Evolutionary conservation across 2,113 vertebrate genomes (phyloP).

Genomic region (Ophthalmolycus amberensis): DNA sequence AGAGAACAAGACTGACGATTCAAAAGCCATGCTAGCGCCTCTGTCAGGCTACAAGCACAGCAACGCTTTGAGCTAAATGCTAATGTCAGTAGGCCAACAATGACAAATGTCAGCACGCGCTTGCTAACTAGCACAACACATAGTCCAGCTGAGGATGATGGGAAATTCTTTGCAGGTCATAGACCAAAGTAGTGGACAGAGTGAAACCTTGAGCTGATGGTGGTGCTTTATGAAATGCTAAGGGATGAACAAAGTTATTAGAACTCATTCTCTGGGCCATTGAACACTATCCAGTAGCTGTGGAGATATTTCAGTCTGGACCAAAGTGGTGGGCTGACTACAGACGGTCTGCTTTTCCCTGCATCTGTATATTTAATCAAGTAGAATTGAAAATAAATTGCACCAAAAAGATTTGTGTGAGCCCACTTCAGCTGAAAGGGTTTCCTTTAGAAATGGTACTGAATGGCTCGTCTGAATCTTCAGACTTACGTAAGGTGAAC

Average conservation of each 20-base stretch:
- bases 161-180: too few species aligned
- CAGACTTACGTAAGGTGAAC: not conserved
- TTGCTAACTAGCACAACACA: too few species aligned
- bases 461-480: not conserved
- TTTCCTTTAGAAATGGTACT: slow-evolving; percentile 1
- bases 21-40: too few species aligned
- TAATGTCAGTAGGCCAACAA: too few species aligned
- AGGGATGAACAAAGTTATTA: not conserved
- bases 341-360: not conserved
- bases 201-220: not conserved
- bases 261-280: not conserved
- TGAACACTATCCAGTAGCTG: not conserved
- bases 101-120: too few species aligned
- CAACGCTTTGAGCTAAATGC: too few species aligned
- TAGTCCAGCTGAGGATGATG: not conserved
- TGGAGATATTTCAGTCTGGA: not conserved
- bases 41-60: too few species aligned
- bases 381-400: not conserved
- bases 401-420: not conserved
- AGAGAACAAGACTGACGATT: too few species aligned
- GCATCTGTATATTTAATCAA: not conserved
- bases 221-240: not conserved
- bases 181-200: not conserved
- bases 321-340: not conserved
- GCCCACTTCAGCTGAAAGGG: not conserved